Evolutionary conservation across 2,888 invertebrate species (phyloP).

Genomic region (Tillus elongatus): DNA sequence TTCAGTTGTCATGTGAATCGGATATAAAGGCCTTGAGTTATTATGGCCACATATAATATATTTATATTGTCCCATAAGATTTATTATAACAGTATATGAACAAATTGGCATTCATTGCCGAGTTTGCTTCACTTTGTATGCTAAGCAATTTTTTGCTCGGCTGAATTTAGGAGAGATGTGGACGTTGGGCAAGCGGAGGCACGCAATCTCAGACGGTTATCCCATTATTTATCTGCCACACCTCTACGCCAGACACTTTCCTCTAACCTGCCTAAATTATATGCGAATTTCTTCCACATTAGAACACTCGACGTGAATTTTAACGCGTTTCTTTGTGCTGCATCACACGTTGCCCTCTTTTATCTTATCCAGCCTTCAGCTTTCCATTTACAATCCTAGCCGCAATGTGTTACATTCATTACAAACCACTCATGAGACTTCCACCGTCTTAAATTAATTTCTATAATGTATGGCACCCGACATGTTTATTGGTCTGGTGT

Average conservation of each 20-base stretch:
- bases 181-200: slow-evolving; percentile 1
- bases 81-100: background rate
- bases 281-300: slow-evolving; percentile 19
- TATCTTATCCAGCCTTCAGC: no score
- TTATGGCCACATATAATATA: no score
- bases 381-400: no score
- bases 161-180: background rate
- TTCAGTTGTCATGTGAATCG: no score
- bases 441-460: no score
- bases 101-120: background rate
- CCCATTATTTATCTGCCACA: slow-evolving; percentile 17
- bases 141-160: slow-evolving; percentile 2
- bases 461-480: no score
- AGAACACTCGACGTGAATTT: slow-evolving; percentile 18
- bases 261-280: slow-evolving; percentile 13
- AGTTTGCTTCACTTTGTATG: background rate
- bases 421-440: no score
- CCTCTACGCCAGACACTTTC: slow-evolving; percentile 14
- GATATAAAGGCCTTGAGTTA: no score
- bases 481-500: no score
- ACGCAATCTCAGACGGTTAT: slow-evolving; percentile 4
- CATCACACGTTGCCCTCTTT: no score
- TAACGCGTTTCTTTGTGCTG: slow-evolving; percentile 15
- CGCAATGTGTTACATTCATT: no score
- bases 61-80: no score